Base-by-base conservation (phyloP, 2,888 invertebrate species). In the Campopleginae sp. region DNA sequence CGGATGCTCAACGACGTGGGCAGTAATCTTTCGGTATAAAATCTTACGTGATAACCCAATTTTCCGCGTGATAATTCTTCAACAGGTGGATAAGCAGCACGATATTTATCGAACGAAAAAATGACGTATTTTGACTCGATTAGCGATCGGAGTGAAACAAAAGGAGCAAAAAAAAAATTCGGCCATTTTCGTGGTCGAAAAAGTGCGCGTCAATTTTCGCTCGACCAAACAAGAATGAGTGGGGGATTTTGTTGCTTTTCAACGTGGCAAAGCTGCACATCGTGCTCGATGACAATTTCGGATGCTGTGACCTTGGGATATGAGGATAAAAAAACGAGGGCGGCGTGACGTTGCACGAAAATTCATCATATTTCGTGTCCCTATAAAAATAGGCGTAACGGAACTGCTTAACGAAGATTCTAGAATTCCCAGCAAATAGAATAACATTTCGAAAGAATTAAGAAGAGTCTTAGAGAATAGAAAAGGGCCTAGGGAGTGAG, bases 371-470 rank as follows among this genome's bases (percentile, higher is more conserved):
- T 19, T 51, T 2, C 17, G 51, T 51, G 51, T 51, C 51, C 5
- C 19, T 19, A 51, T 19, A 17, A 48, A 48, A 48, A 48, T 48
- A n/a, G 46, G n/a, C 46, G 46, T 14, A 17, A 17, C 17, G 46
- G n/a, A 48, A 48, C 46, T 23, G 23, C 27, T 54, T 54, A 54
- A 54, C 54, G 54, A 54, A 12, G 12, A 23, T 23, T 3, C 54
- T 23, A 14, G 68, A 23, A 44, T 68, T 72, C 63, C 51, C 48
- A 44, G 84, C 58, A 84, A 82, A 66, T 74, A 80, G 65, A 54
- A 79, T 66, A 83, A 80, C 79, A 77, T 71, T 76, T 42, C 75
- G 75, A 71, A 75, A 80, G 51, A 81, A 84, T 71, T 80, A 83
- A 86, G 78, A 82, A 44, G 74, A 27, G 27, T 14, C 78, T 74